phyloP scores from a whole-genome alignment of 2,797 vertebrate genomes.

The Pteronotus mesoamericanus region DNA sequence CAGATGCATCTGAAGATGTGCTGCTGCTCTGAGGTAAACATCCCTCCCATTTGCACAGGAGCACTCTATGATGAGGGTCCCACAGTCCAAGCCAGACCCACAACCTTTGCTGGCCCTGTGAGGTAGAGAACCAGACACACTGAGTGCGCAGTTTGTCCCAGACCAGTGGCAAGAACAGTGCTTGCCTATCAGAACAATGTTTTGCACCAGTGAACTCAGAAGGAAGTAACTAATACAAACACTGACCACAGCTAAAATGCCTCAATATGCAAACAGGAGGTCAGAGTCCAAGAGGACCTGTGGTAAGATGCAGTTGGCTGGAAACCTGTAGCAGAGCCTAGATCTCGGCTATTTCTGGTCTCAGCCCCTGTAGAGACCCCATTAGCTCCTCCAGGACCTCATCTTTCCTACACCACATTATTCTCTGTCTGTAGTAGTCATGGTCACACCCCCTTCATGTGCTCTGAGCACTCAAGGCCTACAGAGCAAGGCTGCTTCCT shows the following conservation, averaged over 20 bases:
- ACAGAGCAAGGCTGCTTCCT: not conserved
- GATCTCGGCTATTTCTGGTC: not conserved
- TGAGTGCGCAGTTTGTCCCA: accelerated
- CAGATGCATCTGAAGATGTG: too few relatives aligned
- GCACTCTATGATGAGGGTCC: not conserved
- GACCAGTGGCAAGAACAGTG: not conserved
- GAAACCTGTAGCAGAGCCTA: not conserved
- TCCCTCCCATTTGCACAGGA: not conserved
- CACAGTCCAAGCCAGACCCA: not conserved
- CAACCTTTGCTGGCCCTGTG: not conserved
- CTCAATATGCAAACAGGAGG: not conserved
- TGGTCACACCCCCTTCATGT: accelerated
- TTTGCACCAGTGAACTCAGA: slow-evolving; percentile 44
- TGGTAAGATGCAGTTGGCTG: not conserved
- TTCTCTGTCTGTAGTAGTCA: not conserved
- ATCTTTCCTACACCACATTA: not conserved
- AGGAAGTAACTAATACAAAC: slow-evolving; percentile 62
- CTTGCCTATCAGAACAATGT: not conserved
- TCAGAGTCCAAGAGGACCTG: slow-evolving; percentile 55
- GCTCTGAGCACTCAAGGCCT: not conserved
- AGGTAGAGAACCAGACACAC: not conserved
- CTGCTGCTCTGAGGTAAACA: not conserved
- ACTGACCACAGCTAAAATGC: not conserved
- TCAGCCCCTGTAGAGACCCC: not conserved
- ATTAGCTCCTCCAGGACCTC: not conserved